Percentiles rank a stretch among this genome's conserved stretches.
Evolutionary conservation across 2,888 invertebrate genomes (phyloP).

Genomic region (Apamea epomidion): DNA sequence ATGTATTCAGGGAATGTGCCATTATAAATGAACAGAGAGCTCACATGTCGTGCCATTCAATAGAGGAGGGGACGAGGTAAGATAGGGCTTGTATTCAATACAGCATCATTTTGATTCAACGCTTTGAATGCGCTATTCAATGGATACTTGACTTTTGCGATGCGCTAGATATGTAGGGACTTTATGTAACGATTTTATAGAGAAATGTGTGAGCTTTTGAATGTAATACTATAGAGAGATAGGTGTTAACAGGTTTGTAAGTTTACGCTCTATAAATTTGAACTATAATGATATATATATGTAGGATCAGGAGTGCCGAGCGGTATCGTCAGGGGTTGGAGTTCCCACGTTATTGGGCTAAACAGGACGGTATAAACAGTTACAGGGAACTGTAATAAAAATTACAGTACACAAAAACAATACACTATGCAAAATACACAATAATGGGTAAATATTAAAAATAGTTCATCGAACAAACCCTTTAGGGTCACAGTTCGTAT

Average conservation of each 20-base stretch:
- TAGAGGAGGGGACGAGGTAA: not conserved
- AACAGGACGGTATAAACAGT: too few species aligned
- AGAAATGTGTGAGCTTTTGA: conserved; percentile 4
- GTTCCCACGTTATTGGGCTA: too few species aligned
- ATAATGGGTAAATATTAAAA: too few species aligned
- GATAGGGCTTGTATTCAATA: conserved; percentile 42
- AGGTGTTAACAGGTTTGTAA: too few species aligned
- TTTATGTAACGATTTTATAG: conserved; percentile 22
- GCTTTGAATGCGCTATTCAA: conserved; percentile 44
- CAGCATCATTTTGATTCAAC: conserved; percentile 34
- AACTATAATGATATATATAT: too few species aligned
- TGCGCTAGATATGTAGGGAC: not conserved
- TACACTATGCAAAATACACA: too few species aligned
- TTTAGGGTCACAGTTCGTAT: too few species aligned
- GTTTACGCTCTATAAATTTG: not conserved
- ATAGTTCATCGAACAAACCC: too few species aligned
- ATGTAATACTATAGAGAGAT: not conserved
- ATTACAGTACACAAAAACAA: too few species aligned
- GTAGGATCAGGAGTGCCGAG: too few species aligned
- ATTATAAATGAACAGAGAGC: conserved; percentile 46
- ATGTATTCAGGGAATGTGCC: conserved; percentile 26
- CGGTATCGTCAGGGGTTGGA: too few species aligned
- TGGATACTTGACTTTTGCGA: conserved; percentile 11
- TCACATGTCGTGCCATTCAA: conserved; percentile 31
- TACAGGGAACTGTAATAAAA: too few species aligned